Conservation (phyloP, 2,888 invertebrate genomes). For the Drosophila quasianomalipes region DNA sequence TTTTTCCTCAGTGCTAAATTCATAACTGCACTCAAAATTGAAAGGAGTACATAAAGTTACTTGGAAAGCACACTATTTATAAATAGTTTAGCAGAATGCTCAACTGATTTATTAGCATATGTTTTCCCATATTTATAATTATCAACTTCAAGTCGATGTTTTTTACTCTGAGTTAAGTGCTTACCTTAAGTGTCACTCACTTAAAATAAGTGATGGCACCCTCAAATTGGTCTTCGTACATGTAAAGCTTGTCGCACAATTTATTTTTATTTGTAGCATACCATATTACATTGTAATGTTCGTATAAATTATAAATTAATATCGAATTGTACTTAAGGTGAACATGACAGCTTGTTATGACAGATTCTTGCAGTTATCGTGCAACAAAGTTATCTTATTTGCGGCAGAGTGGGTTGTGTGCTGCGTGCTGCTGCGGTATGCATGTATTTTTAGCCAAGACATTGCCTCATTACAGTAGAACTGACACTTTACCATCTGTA, state of each 20-base stretch:
- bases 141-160: background rate
- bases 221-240: background rate
- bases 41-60: background rate
- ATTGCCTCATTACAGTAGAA: constrained; percentile 75
- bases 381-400: constrained; percentile 48
- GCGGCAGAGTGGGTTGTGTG: constrained; percentile 17
- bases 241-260: background rate
- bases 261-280: background rate
- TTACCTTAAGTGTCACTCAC: constrained; percentile 2
- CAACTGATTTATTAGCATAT: background rate
- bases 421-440: constrained; percentile 1
- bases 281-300: background rate
- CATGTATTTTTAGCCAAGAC: constrained; percentile 54
- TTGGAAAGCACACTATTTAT: background rate
- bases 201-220: background rate
- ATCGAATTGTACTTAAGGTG: constrained; percentile 7
- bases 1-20: background rate
- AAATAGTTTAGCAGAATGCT: background rate
- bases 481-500: constrained; percentile 67
- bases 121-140: background rate
- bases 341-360: constrained; percentile 49
- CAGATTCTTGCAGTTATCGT: constrained; percentile 1
- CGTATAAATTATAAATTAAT: constrained; percentile 8
- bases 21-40: background rate
- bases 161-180: background rate